Base-by-base conservation (phyloP, 1,140 invertebrate species). In the Papilio glaucus region DNA sequence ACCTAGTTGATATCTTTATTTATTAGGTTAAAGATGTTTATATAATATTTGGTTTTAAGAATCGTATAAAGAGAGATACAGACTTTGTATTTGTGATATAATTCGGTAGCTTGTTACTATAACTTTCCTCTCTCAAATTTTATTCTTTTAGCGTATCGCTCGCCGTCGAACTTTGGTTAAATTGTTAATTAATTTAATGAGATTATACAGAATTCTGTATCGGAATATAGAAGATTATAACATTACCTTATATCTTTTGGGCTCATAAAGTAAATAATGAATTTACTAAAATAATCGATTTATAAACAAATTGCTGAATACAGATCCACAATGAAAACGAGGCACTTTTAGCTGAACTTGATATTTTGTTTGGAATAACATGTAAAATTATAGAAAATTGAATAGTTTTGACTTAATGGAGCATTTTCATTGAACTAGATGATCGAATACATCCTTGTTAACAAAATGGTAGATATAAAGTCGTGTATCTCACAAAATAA, bases 351-450 rank as follows among this genome's bases (percentile, higher is more conserved):
- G 24, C 21, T 24, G 49, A 57, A 57, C 49, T 12, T 53, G 21
- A 53, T 53, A 53, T 24, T 53, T 53, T 53, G 49, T 24, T 53
- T 53, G 49, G 49, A 53, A 53, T 24, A 24, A 24, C 18, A 53
- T 53, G 21, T 18, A 18, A 10, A 49, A 21, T 9, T 24, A 21
- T 53, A 24, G 18, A 53, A 3, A 53, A 12, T 53, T 24, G 10
- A 3, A 6, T 33, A 33, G 6, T n/a, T n/a, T n/a, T n/a, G n/a
- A 49, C n/a, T 8, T 49, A 18, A n/a, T 49, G 42, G 2, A 49
- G 42, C 42, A 18, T 18, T 49, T 1, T 18, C 1, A 49, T 8
- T 8, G 6, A 13, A 41, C 13, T 13, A 13, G 10, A 8, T 49
- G 15, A 0, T 21, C 8, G 15, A 18, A 9, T 8, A n/a, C 0